These are phyloP conservation scores for Dromococcyx pavoninus DNA, from an alignment of 2,797 vertebrate genomes.

Conservation along the genomic window DNA sequence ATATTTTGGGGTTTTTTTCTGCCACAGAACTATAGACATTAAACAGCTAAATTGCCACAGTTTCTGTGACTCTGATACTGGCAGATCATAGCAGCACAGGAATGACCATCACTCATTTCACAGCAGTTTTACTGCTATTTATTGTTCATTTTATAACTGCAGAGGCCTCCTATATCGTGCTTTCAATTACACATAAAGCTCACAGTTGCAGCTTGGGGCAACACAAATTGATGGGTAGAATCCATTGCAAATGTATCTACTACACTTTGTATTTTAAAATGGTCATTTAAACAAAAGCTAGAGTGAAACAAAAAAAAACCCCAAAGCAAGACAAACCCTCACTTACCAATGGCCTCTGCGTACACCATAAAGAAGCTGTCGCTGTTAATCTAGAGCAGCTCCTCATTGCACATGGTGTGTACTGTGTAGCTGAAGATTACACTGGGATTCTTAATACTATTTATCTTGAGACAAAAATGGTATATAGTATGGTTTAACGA, in stretches of 20 bases:
- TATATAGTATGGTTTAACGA: neutral
- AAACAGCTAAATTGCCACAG: neutral
- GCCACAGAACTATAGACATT: accelerated
- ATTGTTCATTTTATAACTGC: neutral
- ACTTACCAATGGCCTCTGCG: neutral
- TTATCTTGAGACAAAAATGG: neutral
- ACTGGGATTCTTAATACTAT: neutral
- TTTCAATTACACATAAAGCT: neutral
- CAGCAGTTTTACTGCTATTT: neutral
- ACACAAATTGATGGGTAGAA: neutral
- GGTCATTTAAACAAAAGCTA: neutral
- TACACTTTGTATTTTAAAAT: neutral
- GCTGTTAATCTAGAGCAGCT: neutral
- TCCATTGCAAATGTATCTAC: neutral
- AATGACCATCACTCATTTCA: neutral
- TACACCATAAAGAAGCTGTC: neutral
- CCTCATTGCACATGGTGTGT: accelerated
- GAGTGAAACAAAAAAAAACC: neutral
- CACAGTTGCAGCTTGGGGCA: neutral
- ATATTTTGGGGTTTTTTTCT: accelerated
- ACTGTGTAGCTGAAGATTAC: accelerated
- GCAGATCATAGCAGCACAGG: neutral
- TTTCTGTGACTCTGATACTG: neutral
- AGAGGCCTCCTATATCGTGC: neutral
- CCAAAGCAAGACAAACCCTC: neutral